Evolutionary conservation across 2,797 vertebrate species (phyloP), one percentile per base, ranked within the genome.

Genomic region (Tauraco hartlaubi): DNA sequence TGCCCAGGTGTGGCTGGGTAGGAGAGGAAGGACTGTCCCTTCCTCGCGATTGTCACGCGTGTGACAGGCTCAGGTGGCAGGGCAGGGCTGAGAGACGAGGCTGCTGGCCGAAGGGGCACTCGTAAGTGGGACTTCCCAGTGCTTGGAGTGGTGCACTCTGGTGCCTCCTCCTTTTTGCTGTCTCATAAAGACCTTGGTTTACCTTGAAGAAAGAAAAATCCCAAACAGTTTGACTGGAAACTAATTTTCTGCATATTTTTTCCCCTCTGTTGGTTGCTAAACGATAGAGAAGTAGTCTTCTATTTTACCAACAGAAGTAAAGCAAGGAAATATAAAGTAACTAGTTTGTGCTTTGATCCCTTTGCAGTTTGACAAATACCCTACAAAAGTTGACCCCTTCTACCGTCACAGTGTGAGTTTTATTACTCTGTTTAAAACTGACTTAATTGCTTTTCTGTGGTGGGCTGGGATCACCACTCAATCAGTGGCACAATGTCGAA

Each of bases 311-410:
- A 84, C 87, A 84, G 86, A 76, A 74, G 49, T 49, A 39, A 93
- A 75, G 39, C 88, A 90, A 92, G 54, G 64, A 89, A 94, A 73
- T 92, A 87, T 37, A 48, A 94, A 97, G 97, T 98, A 98, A 98
- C 98, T 98, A 98, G 97, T 97, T 93, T 98, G 97, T 98, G 98
- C 98, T 99, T 98, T 98, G 97, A 98, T 99, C 98, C 98, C 98
- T 98, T 99, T 98, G 95, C 99, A 99, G 99, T 99, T 99, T 99
- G 99, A 99, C 96, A 99, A 99, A 99, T 99, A 99, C 98, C 99
- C 99, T 97, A 99, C 99, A 98, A 99, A 99, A 99, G 99, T 99
- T 95, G 99, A 99, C 98, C 99, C 99, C 95, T 99, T 99, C 99
- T 99, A 99, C 98, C 99, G 99, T 98, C 99, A 99, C 99, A 99